Percentiles rank a stretch among this genome's conserved stretches.
Conservation (phyloP, 2,797 vertebrate species). For the Melanotaenia boesemani region DNA sequence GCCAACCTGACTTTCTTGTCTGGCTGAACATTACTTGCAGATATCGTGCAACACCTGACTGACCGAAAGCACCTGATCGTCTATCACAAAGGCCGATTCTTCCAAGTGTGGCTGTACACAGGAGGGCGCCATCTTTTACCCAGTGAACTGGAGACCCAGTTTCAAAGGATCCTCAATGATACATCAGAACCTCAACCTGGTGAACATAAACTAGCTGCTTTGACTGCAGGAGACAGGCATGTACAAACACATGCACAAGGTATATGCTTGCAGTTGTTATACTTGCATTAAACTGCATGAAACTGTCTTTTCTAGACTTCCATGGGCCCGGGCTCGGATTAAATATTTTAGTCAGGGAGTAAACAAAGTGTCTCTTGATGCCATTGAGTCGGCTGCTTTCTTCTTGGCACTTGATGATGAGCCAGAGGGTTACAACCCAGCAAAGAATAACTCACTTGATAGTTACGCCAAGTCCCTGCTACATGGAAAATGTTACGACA, state of each 20-base stretch:
- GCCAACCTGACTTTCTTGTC: not conserved
- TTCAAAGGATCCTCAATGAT: conserved; percentile 93
- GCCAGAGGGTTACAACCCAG: conserved; percentile 79
- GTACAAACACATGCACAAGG: not conserved
- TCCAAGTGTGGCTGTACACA: conserved; percentile 91
- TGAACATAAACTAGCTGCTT: conserved; percentile 89
- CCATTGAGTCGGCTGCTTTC: conserved; percentile 91
- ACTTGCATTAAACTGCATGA: not conserved
- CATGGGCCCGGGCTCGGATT: conserved; percentile 90
- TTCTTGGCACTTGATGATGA: conserved; percentile 92
- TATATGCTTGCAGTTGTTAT: not conserved
- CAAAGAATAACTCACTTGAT: conserved; percentile 83
- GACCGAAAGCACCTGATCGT: conserved; percentile 93
- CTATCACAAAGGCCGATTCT: conserved; percentile 92
- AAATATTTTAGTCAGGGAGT: conserved; percentile 86
- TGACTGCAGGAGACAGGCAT: conserved; percentile 92
- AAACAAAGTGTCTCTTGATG: conserved; percentile 87
- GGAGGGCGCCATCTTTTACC: conserved; percentile 90
- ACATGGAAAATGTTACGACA: conserved; percentile 94
- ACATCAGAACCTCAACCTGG: conserved; percentile 87
- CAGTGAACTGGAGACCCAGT: conserved; percentile 91
- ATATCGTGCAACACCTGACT: conserved; percentile 88
- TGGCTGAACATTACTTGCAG: conserved; percentile 49
- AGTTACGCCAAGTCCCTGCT: conserved; percentile 92
- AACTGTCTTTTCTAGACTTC: conserved; percentile 75